Evolutionary conservation across 2,113 vertebrate genomes (phyloP).

Genomic region (Tamias sibiricus): DNA sequence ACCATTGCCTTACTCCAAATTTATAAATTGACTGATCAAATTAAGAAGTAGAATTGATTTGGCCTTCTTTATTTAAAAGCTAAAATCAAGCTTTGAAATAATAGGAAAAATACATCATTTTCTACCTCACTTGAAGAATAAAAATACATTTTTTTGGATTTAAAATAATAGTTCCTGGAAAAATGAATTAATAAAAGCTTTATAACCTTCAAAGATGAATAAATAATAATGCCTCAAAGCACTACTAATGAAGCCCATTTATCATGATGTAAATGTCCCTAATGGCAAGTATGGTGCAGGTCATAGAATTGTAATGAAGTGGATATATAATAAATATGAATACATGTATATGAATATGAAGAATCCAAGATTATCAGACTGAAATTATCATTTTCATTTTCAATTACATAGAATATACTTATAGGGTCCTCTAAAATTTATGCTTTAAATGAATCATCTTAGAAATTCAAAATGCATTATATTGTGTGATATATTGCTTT

Average conservation of each 20-base stretch:
- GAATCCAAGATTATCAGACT: background rate
- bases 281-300: conserved; percentile 47
- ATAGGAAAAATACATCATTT: background rate
- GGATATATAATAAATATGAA: conserved; percentile 5
- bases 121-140: conserved; percentile 46
- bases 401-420: conserved; percentile 13
- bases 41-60: conserved; percentile 35
- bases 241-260: conserved; percentile 71
- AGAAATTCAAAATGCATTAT: conserved; percentile 30
- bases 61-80: conserved; percentile 50
- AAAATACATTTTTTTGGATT: background rate
- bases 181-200: conserved; percentile 53
- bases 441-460: conserved; percentile 27
- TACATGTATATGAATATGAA: background rate
- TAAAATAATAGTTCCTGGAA: conserved; percentile 46
- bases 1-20: background rate
- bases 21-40: conserved; percentile 3
- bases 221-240: conserved; percentile 63
- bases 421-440: background rate
- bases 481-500: conserved; percentile 13
- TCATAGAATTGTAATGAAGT: conserved; percentile 55
- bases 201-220: conserved; percentile 64
- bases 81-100: conserved; percentile 2
- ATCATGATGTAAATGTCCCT: conserved; percentile 67
- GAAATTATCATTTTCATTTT: conserved; percentile 13